Evolutionary conservation across 1,140 invertebrate species (phyloP).

Genomic region (Drosophila triauraria): DNA sequence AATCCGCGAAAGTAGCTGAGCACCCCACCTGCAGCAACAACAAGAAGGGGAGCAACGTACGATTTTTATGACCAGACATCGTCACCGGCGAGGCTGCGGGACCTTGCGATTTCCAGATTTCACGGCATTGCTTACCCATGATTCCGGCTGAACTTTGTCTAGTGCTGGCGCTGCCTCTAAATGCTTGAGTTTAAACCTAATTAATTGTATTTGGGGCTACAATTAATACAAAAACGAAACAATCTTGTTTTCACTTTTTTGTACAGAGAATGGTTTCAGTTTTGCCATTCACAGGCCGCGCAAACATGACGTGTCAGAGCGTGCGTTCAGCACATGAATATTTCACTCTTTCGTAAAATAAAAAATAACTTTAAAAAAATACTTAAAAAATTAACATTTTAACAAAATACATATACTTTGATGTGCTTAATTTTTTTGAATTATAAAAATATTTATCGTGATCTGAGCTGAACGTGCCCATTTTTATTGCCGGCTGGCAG

Average conservation of each 20-base stretch:
- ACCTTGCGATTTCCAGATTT: background rate
- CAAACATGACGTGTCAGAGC: conserved; percentile 76
- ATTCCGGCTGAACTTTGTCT: conserved; percentile 56
- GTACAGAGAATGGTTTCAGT: conserved; percentile 46
- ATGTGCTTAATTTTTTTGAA: too few species aligned
- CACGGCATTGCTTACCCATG: conserved; percentile 60
- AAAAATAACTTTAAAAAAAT: background rate
- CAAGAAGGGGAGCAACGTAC: conserved; percentile 37
- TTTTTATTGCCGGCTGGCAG: conserved; percentile 51
- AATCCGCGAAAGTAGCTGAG: conserved; percentile 97
- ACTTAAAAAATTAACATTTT: too few species aligned
- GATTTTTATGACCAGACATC: conserved; percentile 62
- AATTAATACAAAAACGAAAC: conserved; percentile 54
- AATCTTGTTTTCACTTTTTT: conserved; percentile 79
- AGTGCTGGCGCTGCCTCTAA: conserved; percentile 70
- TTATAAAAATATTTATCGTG: background rate
- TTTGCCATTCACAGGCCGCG: conserved; percentile 61
- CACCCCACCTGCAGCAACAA: conserved; percentile 91
- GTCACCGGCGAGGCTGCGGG: conserved; percentile 34
- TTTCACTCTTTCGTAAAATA: background rate
- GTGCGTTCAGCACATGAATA: conserved; percentile 49
- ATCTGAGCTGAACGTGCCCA: conserved; percentile 52
- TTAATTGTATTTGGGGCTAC: conserved; percentile 61
- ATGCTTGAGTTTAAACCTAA: conserved; percentile 69
- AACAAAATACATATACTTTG: too few species aligned